A percentile compares a stretch with the other conserved stretches of the same genome.
These are phyloP conservation scores for Frankliniella intonsa DNA, from an alignment of 2,888 invertebrate genomes.

Conservation along the genomic window DNA sequence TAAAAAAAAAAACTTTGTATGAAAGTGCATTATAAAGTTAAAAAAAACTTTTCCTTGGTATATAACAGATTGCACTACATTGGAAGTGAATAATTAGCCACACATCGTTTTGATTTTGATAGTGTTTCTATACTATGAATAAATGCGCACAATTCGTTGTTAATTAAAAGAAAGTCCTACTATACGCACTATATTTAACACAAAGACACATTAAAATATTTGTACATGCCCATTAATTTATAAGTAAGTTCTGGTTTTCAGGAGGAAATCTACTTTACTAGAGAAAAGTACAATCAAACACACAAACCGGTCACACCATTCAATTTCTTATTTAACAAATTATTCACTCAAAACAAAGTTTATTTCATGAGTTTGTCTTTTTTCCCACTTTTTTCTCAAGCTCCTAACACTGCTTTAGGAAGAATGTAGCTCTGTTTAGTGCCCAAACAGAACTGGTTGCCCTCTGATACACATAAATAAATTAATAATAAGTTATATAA, in stretches of 20 bases:
- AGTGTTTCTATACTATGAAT: neutral
- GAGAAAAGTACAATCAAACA: neutral
- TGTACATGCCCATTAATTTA: neutral
- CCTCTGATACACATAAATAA: constrained; percentile 18
- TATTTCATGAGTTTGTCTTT: neutral
- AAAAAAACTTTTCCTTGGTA: neutral
- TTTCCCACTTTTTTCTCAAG: neutral
- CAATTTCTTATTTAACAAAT: neutral
- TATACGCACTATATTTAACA: neutral
- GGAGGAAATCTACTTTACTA: neutral
- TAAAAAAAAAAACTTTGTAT: neutral
- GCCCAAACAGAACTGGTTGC: neutral
- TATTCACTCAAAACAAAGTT: neutral
- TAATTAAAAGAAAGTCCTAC: neutral
- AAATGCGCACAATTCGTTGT: neutral
- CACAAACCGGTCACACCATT: neutral
- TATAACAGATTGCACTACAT: neutral
- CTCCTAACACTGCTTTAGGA: neutral
- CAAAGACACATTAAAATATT: neutral
- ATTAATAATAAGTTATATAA: constrained; percentile 5
- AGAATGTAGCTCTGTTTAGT: neutral
- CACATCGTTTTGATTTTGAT: neutral
- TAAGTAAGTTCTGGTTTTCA: neutral
- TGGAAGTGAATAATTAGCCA: neutral
- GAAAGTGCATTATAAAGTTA: neutral